Conservation (phyloP, 2,797 vertebrate species). For the Periparus ater region DNA sequence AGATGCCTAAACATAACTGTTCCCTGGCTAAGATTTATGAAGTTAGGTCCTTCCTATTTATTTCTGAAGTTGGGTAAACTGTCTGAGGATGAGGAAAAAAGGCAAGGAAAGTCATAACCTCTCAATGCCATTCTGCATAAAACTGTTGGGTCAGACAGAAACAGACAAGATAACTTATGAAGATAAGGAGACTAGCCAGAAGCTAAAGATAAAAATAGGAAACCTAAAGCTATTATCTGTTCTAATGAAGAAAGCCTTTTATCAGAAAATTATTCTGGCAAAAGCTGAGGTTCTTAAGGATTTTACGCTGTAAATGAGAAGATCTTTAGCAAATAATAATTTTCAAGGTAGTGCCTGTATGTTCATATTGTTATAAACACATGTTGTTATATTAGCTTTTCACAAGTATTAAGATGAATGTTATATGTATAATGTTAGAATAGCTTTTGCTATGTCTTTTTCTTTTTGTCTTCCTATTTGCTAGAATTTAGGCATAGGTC, state of each 20-base stretch:
- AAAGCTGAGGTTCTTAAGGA: neutral
- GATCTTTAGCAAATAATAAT: neutral
- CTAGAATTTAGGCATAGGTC: too few species aligned
- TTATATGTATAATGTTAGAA: too few species aligned
- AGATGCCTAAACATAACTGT: neutral
- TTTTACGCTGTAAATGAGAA: neutral
- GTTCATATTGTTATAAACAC: neutral
- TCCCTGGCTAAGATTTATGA: neutral
- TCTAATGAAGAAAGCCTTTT: neutral
- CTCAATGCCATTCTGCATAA: neutral
- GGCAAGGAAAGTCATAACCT: neutral
- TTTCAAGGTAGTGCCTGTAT: neutral
- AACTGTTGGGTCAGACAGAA: neutral
- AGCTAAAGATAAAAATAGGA: neutral
- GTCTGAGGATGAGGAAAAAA: neutral
- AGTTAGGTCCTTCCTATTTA: neutral
- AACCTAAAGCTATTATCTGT: neutral
- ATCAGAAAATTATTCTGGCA: neutral
- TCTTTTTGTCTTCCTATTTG: too few species aligned
- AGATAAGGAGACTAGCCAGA: neutral
- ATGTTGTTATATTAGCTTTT: too few species aligned
- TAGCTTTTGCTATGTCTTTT: too few species aligned
- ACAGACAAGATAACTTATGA: neutral
- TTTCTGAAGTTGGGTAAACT: neutral
- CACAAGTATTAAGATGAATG: too few species aligned